These are phyloP conservation scores for Papilio helenus DNA, from an alignment of 1,140 invertebrate species.

Conservation along the genomic window DNA sequence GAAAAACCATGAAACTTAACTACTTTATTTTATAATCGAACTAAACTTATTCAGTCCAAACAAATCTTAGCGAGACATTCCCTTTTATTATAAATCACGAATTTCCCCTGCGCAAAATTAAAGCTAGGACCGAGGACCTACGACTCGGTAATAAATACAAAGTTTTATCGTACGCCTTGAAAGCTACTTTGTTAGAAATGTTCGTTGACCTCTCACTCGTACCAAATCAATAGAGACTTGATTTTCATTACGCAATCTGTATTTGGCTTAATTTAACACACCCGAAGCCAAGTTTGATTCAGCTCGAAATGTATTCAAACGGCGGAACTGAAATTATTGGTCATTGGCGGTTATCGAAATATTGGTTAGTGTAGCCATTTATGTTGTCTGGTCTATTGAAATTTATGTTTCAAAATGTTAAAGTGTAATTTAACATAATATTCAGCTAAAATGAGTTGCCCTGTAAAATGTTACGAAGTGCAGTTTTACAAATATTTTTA, in stretches of 20 bases:
- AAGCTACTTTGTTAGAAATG: slow-evolving; percentile 11
- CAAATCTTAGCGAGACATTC: neutral
- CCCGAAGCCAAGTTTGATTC: neutral
- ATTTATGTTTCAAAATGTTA: neutral
- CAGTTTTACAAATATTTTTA: neutral
- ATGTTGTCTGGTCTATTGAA: neutral
- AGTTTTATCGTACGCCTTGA: neutral
- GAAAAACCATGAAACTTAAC: neutral
- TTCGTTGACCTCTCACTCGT: neutral
- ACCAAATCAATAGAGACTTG: neutral
- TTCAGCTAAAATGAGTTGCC: neutral
- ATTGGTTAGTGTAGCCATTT: neutral
- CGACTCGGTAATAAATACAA: neutral
- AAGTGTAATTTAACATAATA: neutral
- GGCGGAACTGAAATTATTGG: neutral
- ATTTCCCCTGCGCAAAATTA: neutral
- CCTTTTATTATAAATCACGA: neutral
- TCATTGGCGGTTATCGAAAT: neutral
- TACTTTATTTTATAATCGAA: neutral
- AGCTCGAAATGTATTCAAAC: neutral
- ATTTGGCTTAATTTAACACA: neutral
- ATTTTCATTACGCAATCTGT: slow-evolving; percentile 2
- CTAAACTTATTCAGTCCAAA: neutral
- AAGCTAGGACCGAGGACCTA: neutral
- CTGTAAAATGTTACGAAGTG: neutral